phyloP scores from a whole-genome alignment of 2,113 vertebrate genomes.

The Periophthalmus modestus region DNA sequence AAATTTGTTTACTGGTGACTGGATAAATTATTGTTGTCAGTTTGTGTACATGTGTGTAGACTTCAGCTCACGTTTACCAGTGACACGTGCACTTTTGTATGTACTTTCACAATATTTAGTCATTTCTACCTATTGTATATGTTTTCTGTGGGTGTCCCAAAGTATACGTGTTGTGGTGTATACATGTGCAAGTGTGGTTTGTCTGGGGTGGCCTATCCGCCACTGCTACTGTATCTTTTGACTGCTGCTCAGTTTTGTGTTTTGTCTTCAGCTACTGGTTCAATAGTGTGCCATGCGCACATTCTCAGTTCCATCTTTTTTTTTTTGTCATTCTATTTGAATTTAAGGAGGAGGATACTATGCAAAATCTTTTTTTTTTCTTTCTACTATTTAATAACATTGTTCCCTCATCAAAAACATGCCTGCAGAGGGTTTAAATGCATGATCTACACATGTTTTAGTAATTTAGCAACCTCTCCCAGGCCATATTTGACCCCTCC shows the following conservation, averaged over 20 bases:
- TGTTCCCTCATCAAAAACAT: too few relatives aligned
- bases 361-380: too few relatives aligned
- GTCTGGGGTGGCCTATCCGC: constrained; percentile 46
- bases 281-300: not conserved
- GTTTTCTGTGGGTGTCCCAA: constrained; percentile 33
- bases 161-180: constrained; percentile 18
- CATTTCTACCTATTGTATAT: constrained; percentile 39
- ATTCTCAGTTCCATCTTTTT: too few relatives aligned
- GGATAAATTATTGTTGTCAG: constrained; percentile 16
- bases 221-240: constrained; percentile 43
- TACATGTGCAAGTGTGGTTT: constrained; percentile 52
- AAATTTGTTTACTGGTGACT: constrained; percentile 50
- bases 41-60: constrained; percentile 6
- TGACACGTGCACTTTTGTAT: constrained; percentile 22
- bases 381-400: too few relatives aligned
- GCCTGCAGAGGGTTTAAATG: too few relatives aligned
- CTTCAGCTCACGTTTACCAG: constrained; percentile 16
- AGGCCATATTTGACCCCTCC: too few relatives aligned
- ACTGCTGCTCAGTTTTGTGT: constrained; percentile 50
- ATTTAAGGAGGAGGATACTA: too few relatives aligned
- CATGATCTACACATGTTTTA: too few relatives aligned
- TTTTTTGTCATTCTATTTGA: too few relatives aligned
- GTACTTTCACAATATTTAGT: constrained; percentile 27
- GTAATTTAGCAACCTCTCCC: too few relatives aligned
- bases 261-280: constrained; percentile 1